A percentile compares a stretch with the other conserved stretches of the same genome.
Evolutionary conservation across 1,140 invertebrate genomes (phyloP).

Genomic region (Panulirus ornatus): DNA sequence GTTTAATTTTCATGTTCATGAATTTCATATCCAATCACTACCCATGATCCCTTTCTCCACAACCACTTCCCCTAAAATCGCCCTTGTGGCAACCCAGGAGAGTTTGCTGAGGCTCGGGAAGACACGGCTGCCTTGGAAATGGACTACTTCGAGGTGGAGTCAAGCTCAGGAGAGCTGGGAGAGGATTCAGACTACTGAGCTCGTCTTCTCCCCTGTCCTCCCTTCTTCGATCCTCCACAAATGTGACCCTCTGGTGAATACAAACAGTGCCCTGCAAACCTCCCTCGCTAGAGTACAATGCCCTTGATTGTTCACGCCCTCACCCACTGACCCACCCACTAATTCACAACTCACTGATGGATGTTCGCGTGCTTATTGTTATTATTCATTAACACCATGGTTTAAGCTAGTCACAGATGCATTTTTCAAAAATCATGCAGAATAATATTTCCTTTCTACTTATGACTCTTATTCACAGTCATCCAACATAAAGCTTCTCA

Average conservation of each 20-base stretch:
- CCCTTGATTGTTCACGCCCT: neutral
- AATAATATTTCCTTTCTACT: neutral
- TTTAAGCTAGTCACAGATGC: neutral
- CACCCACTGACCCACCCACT: neutral
- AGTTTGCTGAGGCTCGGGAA: slow-evolving; percentile 43
- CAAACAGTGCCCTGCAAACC: neutral
- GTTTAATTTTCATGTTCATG: neutral
- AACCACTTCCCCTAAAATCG: neutral
- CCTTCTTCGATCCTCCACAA: slow-evolving; percentile 2
- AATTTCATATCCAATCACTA: neutral
- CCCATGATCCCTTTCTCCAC: neutral
- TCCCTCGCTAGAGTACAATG: neutral
- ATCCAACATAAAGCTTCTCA: neutral
- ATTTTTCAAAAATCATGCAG: slow-evolving; percentile 6
- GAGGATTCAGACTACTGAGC: neutral
- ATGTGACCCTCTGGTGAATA: neutral
- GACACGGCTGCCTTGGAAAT: slow-evolving; percentile 43
- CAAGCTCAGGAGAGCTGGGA: neutral
- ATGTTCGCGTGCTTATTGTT: neutral
- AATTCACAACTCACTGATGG: neutral
- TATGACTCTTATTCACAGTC: neutral
- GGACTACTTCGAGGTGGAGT: slow-evolving; percentile 44
- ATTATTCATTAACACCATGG: neutral
- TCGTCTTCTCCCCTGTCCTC: neutral
- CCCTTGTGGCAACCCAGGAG: slow-evolving; percentile 10